phyloP scores from a whole-genome alignment of 2,888 invertebrate genomes.

The Leptinotarsa peninsularis region DNA sequence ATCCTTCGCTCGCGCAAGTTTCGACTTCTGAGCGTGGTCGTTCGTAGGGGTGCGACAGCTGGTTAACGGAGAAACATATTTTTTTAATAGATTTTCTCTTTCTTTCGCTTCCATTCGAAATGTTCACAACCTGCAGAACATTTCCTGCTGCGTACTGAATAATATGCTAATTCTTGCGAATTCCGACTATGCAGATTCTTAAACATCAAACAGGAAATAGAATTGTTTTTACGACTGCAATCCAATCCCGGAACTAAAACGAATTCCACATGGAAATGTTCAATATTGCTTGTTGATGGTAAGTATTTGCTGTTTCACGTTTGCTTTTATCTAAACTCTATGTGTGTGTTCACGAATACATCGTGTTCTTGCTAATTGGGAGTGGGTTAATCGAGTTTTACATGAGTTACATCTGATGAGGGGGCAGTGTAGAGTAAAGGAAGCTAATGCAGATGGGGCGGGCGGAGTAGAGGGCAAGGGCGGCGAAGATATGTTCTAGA shows the following conservation, averaged over 20 bases:
- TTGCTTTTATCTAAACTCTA: conserved; percentile 1
- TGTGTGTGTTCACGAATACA: background rate
- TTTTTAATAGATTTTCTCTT: background rate
- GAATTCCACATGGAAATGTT: conserved; percentile 6
- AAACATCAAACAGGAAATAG: background rate
- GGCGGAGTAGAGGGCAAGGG: background rate
- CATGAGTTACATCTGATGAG: background rate
- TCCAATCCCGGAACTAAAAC: background rate
- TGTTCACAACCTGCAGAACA: background rate
- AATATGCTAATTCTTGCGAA: conserved; percentile 2
- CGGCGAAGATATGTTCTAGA: too few species aligned
- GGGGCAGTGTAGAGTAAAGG: too few species aligned
- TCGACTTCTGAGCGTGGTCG: too few species aligned
- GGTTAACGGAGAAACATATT: too few species aligned
- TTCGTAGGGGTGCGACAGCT: too few species aligned
- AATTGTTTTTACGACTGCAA: conserved; percentile 16
- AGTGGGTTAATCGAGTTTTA: background rate
- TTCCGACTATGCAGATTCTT: background rate
- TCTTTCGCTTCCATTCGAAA: background rate
- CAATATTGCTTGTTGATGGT: conserved; percentile 4
- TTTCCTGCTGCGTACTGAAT: conserved; percentile 1
- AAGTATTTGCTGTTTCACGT: background rate
- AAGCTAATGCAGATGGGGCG: background rate
- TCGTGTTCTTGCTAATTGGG: background rate
- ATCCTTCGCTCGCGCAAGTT: too few species aligned